Evolutionary conservation across 2,113 vertebrate species (phyloP).

Genomic region (Lasiurus cinereus): DNA sequence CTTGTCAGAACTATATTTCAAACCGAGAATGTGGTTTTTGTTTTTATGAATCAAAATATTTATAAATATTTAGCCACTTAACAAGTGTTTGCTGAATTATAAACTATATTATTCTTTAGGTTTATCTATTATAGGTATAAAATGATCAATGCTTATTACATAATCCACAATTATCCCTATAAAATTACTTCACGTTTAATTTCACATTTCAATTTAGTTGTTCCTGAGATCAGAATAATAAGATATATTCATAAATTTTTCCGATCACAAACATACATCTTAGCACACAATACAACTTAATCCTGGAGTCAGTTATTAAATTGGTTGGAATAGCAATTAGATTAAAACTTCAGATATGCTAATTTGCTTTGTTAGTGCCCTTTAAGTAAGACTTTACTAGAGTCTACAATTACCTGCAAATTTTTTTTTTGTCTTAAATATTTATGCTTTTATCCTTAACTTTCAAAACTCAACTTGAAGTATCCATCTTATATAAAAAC

Average conservation of each 20-base stretch:
- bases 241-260: constrained; percentile 56
- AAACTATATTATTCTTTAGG: neutral
- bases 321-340: constrained; percentile 82
- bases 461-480: constrained; percentile 35
- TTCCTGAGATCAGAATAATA: constrained; percentile 56
- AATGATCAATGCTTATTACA: constrained; percentile 26
- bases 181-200: neutral
- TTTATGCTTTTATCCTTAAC: constrained; percentile 72
- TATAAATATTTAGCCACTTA: neutral
- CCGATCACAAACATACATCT: constrained; percentile 64
- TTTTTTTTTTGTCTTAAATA: constrained; percentile 82
- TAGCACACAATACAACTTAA: constrained; percentile 76
- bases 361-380: constrained; percentile 75
- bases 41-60: constrained; percentile 14
- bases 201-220: constrained; percentile 14
- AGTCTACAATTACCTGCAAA: constrained; percentile 71
- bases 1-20: constrained; percentile 11
- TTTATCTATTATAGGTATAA: neutral
- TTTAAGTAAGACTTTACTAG: constrained; percentile 86
- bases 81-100: constrained; percentile 37
- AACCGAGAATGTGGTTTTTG: neutral
- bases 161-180: neutral
- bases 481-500: too few species aligned
- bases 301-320: constrained; percentile 84
- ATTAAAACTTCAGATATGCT: constrained; percentile 81